Conservation (phyloP, 2,888 invertebrate species). For the Heliothis peltigera region DNA sequence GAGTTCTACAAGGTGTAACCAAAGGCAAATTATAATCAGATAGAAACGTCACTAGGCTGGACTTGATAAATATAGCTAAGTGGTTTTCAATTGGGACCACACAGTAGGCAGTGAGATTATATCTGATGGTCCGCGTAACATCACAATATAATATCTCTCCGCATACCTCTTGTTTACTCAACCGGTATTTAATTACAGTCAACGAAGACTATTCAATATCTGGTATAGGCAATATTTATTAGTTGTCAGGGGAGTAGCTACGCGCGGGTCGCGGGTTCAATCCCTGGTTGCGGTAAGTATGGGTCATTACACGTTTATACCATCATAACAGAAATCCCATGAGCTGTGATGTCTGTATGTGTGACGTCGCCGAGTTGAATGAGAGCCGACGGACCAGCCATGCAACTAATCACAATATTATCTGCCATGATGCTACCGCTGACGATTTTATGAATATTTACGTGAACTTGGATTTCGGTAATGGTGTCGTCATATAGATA, state of each 20-base stretch:
- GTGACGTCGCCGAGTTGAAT: conserved; percentile 12
- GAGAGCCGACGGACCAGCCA: conserved; percentile 6
- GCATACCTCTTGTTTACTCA: neutral
- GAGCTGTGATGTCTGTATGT: neutral
- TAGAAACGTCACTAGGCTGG: too few species aligned
- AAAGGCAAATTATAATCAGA: too few species aligned
- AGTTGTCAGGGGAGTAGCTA: conserved; percentile 8
- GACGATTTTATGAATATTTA: conserved; percentile 24
- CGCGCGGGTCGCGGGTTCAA: conserved; percentile 33
- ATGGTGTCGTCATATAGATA: too few species aligned
- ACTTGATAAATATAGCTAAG: too few species aligned
- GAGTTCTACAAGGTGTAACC: too few species aligned
- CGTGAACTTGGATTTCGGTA: neutral
- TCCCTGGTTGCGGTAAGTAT: conserved; percentile 13
- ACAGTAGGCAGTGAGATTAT: neutral
- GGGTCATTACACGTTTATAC: conserved; percentile 1
- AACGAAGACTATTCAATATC: conserved; percentile 1
- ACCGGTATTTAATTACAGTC: conserved; percentile 7
- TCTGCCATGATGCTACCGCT: conserved; percentile 1
- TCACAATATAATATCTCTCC: neutral
- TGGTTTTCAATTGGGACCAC: too few species aligned
- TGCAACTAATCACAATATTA: conserved; percentile 22
- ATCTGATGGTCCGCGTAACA: neutral
- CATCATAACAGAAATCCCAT: conserved; percentile 2
- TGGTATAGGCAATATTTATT: conserved; percentile 17